Evolutionary conservation across 1,140 invertebrate species (phyloP), one percentile per base, ranked within the genome.

Genomic region (Nylanderia fulva): DNA sequence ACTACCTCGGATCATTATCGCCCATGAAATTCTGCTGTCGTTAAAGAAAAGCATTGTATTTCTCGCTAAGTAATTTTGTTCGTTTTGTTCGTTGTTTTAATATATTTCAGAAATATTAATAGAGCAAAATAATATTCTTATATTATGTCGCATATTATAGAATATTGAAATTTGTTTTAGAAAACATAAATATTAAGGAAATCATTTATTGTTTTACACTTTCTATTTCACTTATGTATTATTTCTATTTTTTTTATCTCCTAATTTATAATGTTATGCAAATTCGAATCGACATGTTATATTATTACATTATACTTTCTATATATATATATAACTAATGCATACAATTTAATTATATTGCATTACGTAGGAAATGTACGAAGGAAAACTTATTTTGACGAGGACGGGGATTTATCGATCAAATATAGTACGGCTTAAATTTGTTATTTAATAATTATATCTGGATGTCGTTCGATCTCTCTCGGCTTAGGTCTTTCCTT

Each of bases 401-500:
- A 15, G 52, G 24, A 66, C 21, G 7, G 68, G 68, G 1, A 66
- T 11, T 79, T 21, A 52, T 84, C 56, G 83, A 60, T 11, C 42
- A 58, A 45, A 36, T 21, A 15, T 63, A 75, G 60, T 77, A 85
- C 45, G 75, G 76, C 87, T 84, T 83, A 87, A 76, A 91, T 76
- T 91, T 86, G 79, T 74, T 92, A 91, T 76, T 91, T 86, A 79
- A 71, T 92, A 93, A 93, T 93, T 88, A 86, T 71, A 75, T 77
- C 68, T 68, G 84, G 69, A 85, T 90, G 85, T 85, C 84, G 87
- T 88, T 86, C 80, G 93, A 87, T 93, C n/a, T n/a, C n/a, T n/a
- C n/a, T n/a, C 92, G 93, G 93, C 91, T 92, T 91, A 87, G 75
- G 91, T 91, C 88, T 88, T 93, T 85, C 86, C 93, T 93, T 92